These are phyloP conservation scores for Prosapia bicincta DNA, from an alignment of 2,888 invertebrate genomes.

Conservation along the genomic window DNA sequence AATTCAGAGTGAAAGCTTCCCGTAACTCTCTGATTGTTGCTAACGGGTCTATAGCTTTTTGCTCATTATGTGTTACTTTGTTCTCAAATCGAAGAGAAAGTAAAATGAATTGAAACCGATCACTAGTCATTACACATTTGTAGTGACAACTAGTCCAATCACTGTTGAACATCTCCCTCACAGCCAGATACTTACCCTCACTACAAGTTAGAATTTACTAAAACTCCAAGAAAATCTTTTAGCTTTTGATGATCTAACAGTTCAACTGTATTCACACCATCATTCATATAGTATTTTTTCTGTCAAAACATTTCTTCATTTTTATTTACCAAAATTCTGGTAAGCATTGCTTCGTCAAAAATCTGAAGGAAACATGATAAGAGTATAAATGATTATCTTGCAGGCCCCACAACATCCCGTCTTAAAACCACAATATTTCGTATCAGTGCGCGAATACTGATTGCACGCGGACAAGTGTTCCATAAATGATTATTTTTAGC, in stretches of 20 bases:
- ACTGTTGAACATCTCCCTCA: constrained; percentile 5
- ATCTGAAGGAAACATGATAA: too few species aligned
- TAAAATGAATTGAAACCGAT: constrained; percentile 6
- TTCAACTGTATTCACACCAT: not conserved
- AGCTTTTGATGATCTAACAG: not conserved
- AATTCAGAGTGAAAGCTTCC: not conserved
- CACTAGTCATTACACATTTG: too few species aligned
- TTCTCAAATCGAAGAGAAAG: constrained; percentile 6
- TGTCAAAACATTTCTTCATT: constrained; percentile 6
- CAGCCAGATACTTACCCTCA: constrained; percentile 4
- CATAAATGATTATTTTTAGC: not conserved
- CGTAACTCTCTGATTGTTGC: not conserved
- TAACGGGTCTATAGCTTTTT: constrained; percentile 1
- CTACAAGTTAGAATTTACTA: constrained; percentile 3
- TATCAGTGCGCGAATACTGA: not conserved
- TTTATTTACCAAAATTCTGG: not conserved
- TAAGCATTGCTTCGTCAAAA: constrained; percentile 1
- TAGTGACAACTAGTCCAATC: constrained; percentile 5
- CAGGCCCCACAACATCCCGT: too few species aligned
- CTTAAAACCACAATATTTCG: constrained; percentile 2
- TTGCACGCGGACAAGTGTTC: not conserved
- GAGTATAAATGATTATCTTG: too few species aligned
- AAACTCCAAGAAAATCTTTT: constrained; percentile 6
- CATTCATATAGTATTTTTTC: constrained; percentile 2
- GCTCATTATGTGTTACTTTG: not conserved